Evolutionary conservation across 2,888 invertebrate genomes (phyloP), one percentile per base, ranked within the genome.

Genomic region (Clepsis dumicolana): DNA sequence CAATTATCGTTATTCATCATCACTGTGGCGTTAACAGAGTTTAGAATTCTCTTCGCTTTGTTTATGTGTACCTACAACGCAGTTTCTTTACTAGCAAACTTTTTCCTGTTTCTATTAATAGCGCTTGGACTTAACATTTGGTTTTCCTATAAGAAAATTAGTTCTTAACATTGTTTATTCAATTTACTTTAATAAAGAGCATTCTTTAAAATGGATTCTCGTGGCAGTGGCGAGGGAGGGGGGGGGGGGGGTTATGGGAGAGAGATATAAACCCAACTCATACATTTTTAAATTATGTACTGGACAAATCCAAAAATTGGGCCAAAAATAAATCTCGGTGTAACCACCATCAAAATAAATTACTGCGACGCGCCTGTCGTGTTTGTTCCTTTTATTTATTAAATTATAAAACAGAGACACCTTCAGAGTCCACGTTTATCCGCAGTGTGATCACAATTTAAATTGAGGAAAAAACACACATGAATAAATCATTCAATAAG

Each of bases 401-500:
- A n/a, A n/a, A n/a, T n/a, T n/a, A n/a, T n/a, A n/a, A n/a, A n/a
- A n/a, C n/a, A n/a, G n/a, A n/a, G n/a, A n/a, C n/a, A n/a, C n/a
- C n/a, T n/a, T n/a, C n/a, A n/a, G n/a, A n/a, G 29, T 27, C 21
- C 14, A 65, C 2, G 50, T 57, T 4, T 14, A 52, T 21, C 65
- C 59, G 59, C 65, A 65, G 53, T 16, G 38, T 27, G n/a, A 32
- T 27, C 41, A 16, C 16, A 27, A 4, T 60, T 29, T 38, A 53
- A 65, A 60, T 32, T 59, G 54, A 66, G 66, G 66, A 62, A 67
- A 67, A 56, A 24, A 21, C 10, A 48, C 21, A 12, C 4, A 16
- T 48, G 21, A 41, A 52, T 2, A 41, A 25, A 10, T 8, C 14
- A 56, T 21, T 50, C n/a, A 63, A 56, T 27, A 29, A 27, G 10